Evolutionary conservation across 1,140 invertebrate genomes (phyloP), one percentile per base, ranked within the genome.

Genomic region (Tetramorium parvispinum): DNA sequence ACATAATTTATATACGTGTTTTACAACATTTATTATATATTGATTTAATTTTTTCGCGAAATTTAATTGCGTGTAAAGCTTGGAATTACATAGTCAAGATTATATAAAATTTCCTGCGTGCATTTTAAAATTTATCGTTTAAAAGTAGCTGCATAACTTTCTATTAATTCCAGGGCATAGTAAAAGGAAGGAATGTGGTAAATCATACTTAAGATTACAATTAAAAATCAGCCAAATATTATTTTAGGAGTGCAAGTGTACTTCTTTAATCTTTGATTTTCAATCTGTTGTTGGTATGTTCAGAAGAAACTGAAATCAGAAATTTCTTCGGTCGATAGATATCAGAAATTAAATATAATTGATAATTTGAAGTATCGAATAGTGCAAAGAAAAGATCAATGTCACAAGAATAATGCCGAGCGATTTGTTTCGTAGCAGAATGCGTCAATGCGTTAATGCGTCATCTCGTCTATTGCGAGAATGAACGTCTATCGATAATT

Each of bases 181-280:
- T 68, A 7, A 59, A 27, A 40, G 49, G 43, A 68, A 81, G 21
- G 11, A 70, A 27, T 11, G 61, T 8, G 13, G 1, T 66, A 27
- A 78, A 65, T 79, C 46, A 53, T 49, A 63, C 11, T 79, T 24
- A 40, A 78, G 76, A 55, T 68, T 70, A 68, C n/a, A 10, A 37
- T 3, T 18, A 82, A 18, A 46, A 51, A 10, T 6, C 21, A 57
- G 6, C 1, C n/a, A 57, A 51, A 18, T 37, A 61, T 66, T 51
- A 21, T 86, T 66, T 66, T 10, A 0, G 21, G 51, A 65, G 1
- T 51, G 46, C 88, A 79, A 49, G 49, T 88, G 79, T 59, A 83
- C 75, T 85, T 43, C 53, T 40, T 65, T 37, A 40, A 70, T 24
- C 43, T 27, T 63, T 75, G 37, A 59, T 73, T 66, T 85, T 51